Conservation (phyloP, 2,888 invertebrate genomes). For the Patella caerulea region DNA sequence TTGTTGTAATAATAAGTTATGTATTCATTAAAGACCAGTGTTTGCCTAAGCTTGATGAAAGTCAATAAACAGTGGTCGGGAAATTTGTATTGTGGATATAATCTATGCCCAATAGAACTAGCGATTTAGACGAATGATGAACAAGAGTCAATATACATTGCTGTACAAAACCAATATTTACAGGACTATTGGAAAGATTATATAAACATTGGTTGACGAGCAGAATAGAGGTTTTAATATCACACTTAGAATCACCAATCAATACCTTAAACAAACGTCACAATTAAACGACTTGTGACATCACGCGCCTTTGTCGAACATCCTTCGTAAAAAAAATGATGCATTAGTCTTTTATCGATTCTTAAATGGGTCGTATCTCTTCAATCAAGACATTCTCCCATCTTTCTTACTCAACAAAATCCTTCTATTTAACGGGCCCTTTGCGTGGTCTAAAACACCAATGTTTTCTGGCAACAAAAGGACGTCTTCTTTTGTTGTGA, state of each 20-base stretch:
- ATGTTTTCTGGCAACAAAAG: background rate
- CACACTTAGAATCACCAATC: background rate
- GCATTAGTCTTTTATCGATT: slow-evolving; percentile 9
- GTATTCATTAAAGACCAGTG: slow-evolving; percentile 9
- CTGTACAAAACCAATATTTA: slow-evolving; percentile 5
- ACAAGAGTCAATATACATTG: slow-evolving; percentile 4
- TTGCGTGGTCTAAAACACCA: background rate
- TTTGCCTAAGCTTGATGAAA: background rate
- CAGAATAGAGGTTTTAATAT: background rate
- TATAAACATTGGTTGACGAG: background rate
- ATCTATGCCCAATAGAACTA: slow-evolving; percentile 5
- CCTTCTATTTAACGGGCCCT: background rate
- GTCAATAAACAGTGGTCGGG: background rate
- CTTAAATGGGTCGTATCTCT: background rate
- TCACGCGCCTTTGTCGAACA: background rate
- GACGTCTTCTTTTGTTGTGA: background rate
- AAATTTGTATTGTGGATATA: slow-evolving; percentile 10
- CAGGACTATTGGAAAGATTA: slow-evolving; percentile 7
- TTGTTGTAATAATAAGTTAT: slow-evolving; percentile 2
- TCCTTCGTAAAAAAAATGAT: background rate
- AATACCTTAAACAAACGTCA: background rate
- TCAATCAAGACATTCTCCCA: background rate
- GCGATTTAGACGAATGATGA: slow-evolving; percentile 5
- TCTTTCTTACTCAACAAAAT: background rate
- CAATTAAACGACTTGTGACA: background rate